Conservation (phyloP, 2,113 vertebrate genomes). For the Anolis sagrei region DNA sequence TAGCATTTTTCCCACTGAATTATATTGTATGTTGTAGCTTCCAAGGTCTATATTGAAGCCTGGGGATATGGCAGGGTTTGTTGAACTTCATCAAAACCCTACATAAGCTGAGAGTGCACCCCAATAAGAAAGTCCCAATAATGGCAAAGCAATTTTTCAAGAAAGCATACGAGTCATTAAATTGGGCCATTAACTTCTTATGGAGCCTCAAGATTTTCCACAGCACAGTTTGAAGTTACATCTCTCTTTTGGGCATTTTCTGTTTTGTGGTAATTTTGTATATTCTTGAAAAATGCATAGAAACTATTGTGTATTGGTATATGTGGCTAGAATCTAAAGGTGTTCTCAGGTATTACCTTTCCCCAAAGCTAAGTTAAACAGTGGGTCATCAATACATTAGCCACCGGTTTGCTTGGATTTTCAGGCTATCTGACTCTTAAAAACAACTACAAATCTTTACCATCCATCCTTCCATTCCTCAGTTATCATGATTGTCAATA, state of each 20-base stretch:
- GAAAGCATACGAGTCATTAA: background rate
- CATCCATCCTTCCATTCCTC: background rate
- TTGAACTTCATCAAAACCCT: background rate
- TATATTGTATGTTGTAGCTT: background rate
- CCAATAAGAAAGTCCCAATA: no score
- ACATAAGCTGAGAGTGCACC: background rate
- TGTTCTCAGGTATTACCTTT: slow-evolving; percentile 14
- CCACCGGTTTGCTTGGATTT: background rate
- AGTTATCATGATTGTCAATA: background rate
- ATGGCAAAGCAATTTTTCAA: background rate
- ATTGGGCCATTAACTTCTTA: background rate
- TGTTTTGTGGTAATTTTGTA: background rate
- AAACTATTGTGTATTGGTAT: background rate
- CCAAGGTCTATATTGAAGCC: background rate
- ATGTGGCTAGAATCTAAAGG: background rate
- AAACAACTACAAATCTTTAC: background rate
- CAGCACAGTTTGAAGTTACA: background rate
- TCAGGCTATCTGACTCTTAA: background rate
- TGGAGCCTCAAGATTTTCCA: background rate
- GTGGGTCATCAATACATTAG: background rate
- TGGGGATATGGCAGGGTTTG: background rate
- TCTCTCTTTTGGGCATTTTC: background rate
- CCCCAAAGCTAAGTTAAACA: background rate
- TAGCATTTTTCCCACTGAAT: background rate
- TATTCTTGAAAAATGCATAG: background rate